Evolutionary conservation across 2,888 invertebrate genomes (phyloP).

Genomic region (Nomada fabriciana): DNA sequence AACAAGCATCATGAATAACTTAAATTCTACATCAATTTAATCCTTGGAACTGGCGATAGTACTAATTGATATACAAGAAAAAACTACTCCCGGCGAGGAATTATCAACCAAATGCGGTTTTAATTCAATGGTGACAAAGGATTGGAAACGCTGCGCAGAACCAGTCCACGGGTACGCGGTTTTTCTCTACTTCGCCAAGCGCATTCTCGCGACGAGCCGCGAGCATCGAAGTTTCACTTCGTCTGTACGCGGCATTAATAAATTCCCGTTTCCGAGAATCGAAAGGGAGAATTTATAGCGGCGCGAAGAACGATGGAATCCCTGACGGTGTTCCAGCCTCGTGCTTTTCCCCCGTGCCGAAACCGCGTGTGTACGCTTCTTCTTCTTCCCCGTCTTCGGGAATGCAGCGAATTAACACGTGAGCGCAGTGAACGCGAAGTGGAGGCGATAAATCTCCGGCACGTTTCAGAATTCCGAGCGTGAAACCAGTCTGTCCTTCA

Average conservation of each 20-base stretch:
- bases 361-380: constrained; percentile 21
- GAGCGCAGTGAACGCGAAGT: constrained; percentile 56
- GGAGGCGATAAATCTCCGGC: constrained; percentile 68
- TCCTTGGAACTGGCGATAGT: no score
- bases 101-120: constrained; percentile 7
- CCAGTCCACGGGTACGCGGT: constrained; percentile 16
- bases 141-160: constrained; percentile 2
- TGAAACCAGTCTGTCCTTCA: constrained; percentile 70
- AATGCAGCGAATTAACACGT: constrained; percentile 66
- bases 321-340: constrained; percentile 10
- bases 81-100: background rate
- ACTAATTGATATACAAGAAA: background rate
- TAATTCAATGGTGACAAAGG: constrained; percentile 13
- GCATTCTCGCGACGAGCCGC: constrained; percentile 11
- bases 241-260: constrained; percentile 36
- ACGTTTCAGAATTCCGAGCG: constrained; percentile 70
- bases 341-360: constrained; percentile 32
- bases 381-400: constrained; percentile 21
- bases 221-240: constrained; percentile 20
- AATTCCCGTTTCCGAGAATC: constrained; percentile 49
- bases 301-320: constrained; percentile 44
- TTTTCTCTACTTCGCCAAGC: constrained; percentile 10
- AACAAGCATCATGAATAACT: no score
- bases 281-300: constrained; percentile 51
- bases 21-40: no score